phyloP scores from a whole-genome alignment of 2,888 invertebrate species.

The Orthosia incerta region DNA sequence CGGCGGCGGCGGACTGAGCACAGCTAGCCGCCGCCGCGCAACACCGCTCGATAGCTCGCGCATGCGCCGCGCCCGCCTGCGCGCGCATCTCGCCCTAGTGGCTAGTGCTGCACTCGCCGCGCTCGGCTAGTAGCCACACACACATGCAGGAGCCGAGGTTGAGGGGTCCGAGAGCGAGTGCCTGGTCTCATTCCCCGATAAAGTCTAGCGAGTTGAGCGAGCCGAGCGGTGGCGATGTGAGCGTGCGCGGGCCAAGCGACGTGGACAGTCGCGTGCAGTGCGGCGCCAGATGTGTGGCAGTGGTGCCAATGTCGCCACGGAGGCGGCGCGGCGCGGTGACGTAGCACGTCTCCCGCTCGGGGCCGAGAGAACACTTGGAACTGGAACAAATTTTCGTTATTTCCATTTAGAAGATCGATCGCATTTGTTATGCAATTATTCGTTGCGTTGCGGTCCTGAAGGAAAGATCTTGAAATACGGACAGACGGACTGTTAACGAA shows the following conservation, averaged over 20 bases:
- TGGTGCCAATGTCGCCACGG: constrained; percentile 17
- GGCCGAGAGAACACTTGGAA: constrained; percentile 1
- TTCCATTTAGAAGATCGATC: neutral
- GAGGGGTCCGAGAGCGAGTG: neutral
- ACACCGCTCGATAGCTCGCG: constrained; percentile 55
- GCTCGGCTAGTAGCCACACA: constrained; percentile 10
- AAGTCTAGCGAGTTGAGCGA: neutral
- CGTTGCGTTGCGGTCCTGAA: too few relatives aligned
- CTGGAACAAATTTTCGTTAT: constrained; percentile 1
- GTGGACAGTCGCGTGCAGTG: neutral
- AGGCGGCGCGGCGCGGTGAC: neutral
- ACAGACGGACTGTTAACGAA: too few relatives aligned
- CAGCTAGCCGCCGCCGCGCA: constrained; percentile 38
- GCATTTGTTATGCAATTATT: neutral
- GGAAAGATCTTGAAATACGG: too few relatives aligned
- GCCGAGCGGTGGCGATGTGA: neutral
- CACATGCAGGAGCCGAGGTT: constrained; percentile 21
- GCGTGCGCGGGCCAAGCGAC: neutral
- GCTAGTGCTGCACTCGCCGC: constrained; percentile 17
- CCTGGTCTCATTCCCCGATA: constrained; percentile 3
- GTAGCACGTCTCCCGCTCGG: neutral
- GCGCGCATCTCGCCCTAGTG: constrained; percentile 3
- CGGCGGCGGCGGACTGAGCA: constrained; percentile 69
- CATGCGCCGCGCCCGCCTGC: constrained; percentile 30
- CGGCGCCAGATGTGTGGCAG: constrained; percentile 1